A percentile compares a stretch with the other conserved stretches of the same genome.
Conservation (phyloP, 2,888 invertebrate genomes). For the Drosophila subsilvestris region DNA sequence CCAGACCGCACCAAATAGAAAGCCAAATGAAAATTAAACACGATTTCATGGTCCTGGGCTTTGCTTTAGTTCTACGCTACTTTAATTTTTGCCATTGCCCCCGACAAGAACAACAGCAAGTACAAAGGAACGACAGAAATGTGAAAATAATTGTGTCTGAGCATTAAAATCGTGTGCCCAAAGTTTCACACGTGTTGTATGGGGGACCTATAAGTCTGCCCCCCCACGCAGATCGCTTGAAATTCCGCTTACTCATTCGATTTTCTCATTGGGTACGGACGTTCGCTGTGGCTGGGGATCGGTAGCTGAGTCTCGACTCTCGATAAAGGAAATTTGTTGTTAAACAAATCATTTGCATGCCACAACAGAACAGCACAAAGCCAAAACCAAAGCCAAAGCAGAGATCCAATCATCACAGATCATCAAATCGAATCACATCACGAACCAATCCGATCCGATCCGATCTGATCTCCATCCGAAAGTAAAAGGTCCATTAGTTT, state of each 20-base stretch:
- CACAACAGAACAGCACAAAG: constrained; percentile 37
- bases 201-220: constrained; percentile 13
- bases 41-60: constrained; percentile 67
- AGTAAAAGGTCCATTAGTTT: constrained; percentile 67
- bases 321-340: constrained; percentile 31
- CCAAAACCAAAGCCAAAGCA: constrained; percentile 1
- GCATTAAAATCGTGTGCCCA: constrained; percentile 44
- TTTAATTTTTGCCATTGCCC: constrained; percentile 56
- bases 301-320: constrained; percentile 45
- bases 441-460: constrained; percentile 9
- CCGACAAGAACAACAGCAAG: neutral
- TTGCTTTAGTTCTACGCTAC: constrained; percentile 75
- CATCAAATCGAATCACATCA: constrained; percentile 47
- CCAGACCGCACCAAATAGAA: constrained; percentile 55
- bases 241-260: constrained; percentile 33
- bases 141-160: constrained; percentile 57
- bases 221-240: neutral
- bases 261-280: neutral
- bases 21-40: constrained; percentile 69
- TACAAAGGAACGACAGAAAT: constrained; percentile 47
- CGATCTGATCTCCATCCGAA: constrained; percentile 46
- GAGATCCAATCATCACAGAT: constrained; percentile 38
- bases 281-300: constrained; percentile 16
- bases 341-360: constrained; percentile 57
- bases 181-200: constrained; percentile 33